Conservation (phyloP, 2,888 invertebrate genomes). For the Stenchaetothrips biformis region DNA sequence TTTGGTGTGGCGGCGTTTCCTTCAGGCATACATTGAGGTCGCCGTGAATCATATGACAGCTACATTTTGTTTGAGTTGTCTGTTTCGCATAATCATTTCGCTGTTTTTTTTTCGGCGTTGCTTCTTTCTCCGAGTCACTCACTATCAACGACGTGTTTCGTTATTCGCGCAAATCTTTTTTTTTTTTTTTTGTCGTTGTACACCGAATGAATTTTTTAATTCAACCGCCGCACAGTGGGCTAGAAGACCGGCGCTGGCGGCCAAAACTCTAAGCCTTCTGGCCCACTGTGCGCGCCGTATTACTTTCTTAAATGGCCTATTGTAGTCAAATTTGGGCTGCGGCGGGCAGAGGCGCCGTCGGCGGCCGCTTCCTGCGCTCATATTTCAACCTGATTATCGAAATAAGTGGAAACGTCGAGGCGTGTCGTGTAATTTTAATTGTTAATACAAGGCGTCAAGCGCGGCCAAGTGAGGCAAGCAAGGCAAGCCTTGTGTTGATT, state of each 20-base stretch:
- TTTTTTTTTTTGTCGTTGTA: background rate
- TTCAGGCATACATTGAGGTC: background rate
- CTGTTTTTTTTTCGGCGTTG: background rate
- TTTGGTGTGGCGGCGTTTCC: background rate
- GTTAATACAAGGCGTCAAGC: background rate
- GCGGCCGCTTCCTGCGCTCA: background rate
- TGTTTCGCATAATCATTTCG: background rate
- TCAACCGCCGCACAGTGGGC: too few relatives aligned
- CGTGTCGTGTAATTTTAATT: conserved; percentile 5
- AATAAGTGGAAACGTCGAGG: background rate
- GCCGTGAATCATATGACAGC: background rate
- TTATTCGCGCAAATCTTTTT: background rate
- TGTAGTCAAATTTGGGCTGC: too few relatives aligned
- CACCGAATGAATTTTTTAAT: too few relatives aligned
- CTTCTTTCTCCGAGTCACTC: background rate
- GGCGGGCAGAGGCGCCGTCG: too few relatives aligned
- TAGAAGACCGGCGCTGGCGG: too few relatives aligned
- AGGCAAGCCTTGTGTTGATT: too few relatives aligned
- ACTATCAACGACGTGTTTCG: background rate
- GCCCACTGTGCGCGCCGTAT: too few relatives aligned
- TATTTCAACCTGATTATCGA: conserved; percentile 5
- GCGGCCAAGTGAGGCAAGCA: too few relatives aligned
- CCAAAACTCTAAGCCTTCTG: too few relatives aligned
- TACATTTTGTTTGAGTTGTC: background rate
- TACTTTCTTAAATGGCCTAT: too few relatives aligned